phyloP scores from a whole-genome alignment of 2,113 vertebrate genomes.

The Formicarius rufipectus region DNA sequence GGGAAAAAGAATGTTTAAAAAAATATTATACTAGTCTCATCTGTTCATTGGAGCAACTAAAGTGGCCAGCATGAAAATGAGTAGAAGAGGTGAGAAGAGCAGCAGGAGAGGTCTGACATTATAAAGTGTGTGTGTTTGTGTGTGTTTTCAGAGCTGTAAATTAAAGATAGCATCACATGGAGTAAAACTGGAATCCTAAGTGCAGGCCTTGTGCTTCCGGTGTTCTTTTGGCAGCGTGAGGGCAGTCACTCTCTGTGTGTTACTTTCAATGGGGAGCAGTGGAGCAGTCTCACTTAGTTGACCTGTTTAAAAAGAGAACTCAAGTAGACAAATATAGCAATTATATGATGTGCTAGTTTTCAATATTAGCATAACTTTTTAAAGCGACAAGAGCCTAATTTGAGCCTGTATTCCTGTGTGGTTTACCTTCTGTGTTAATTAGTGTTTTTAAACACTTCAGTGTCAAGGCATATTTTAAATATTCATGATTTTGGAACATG shows the following conservation, averaged over 20 bases:
- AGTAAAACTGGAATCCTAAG: not conserved
- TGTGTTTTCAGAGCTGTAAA: slow-evolving; percentile 22
- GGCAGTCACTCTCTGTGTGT: not conserved
- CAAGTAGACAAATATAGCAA: not conserved
- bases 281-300: not conserved
- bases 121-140: not conserved
- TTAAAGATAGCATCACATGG: slow-evolving; percentile 15
- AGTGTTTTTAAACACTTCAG: not conserved
- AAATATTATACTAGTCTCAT: not conserved
- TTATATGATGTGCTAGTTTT: not conserved
- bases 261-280: not conserved
- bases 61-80: not conserved
- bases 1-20: not conserved
- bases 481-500: not conserved
- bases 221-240: not conserved
- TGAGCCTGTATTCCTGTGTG: not conserved
- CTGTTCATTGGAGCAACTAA: not conserved
- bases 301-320: not conserved
- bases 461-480: not conserved
- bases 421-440: not conserved
- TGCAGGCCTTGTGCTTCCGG: not conserved
- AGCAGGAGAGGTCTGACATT: not conserved
- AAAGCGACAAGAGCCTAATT: not conserved
- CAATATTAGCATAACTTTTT: not conserved
- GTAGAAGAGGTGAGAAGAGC: not conserved